A percentile compares a stretch with the other conserved stretches of the same genome.
phyloP scores from a whole-genome alignment of 2,888 invertebrate species.

The Sympetrum striolatum region DNA sequence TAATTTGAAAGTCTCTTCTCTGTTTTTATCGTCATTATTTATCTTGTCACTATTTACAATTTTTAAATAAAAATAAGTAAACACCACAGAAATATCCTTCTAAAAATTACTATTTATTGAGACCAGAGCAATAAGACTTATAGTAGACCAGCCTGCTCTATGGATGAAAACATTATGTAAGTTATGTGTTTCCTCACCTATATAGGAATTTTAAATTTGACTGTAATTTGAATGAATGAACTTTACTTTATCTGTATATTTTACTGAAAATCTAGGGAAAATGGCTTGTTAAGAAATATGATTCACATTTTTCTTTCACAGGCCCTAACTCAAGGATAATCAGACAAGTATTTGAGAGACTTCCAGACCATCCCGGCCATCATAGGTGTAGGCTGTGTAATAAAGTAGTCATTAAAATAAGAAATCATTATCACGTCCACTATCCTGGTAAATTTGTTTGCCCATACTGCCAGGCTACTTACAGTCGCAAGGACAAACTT shows the following conservation, averaged over 20 bases:
- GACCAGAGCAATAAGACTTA: neutral
- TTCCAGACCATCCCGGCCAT: conserved; percentile 86
- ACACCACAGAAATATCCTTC: too few relatives aligned
- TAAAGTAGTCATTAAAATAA: conserved; percentile 31
- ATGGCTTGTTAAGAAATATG: conserved; percentile 17
- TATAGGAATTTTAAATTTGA: neutral
- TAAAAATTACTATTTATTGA: too few relatives aligned
- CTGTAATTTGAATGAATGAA: neutral
- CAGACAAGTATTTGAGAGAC: conserved; percentile 92
- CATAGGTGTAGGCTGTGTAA: conserved; percentile 64
- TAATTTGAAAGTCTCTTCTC: too few relatives aligned
- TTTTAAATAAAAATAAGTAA: too few relatives aligned
- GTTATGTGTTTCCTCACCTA: neutral
- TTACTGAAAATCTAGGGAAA: conserved; percentile 9
- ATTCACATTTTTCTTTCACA: conserved; percentile 68
- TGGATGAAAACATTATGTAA: neutral
- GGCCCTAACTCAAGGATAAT: conserved; percentile 95
- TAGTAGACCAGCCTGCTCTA: neutral
- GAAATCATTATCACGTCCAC: conserved; percentile 78
- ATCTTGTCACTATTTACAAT: too few relatives aligned
- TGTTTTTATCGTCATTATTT: too few relatives aligned
- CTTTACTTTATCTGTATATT: neutral
- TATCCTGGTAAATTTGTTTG: conserved; percentile 92
- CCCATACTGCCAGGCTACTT: conserved; percentile 88
- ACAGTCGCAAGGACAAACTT: conserved; percentile 83